Conservation (phyloP, 2,888 invertebrate species). For the Griposia aprilina region DNA sequence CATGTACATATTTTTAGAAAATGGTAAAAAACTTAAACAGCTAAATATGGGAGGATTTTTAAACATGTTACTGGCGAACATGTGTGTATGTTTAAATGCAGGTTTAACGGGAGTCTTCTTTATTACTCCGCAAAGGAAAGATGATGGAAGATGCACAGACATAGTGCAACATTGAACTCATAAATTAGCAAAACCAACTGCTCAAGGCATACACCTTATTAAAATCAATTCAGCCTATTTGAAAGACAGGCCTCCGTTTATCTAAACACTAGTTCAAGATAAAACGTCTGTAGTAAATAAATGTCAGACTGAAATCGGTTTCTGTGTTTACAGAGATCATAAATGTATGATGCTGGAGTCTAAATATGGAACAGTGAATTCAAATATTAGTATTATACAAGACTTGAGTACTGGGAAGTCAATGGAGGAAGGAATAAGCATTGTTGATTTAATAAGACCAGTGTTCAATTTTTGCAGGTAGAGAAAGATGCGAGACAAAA, state of each 20-base stretch:
- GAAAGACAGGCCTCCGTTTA: constrained; percentile 38
- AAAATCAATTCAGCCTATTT: constrained; percentile 19
- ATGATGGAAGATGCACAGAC: not conserved
- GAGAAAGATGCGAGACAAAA: not conserved
- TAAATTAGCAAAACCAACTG: constrained; percentile 19
- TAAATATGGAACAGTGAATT: constrained; percentile 55
- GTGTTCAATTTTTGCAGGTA: not conserved
- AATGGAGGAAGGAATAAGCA: not conserved
- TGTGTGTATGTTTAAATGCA: not conserved
- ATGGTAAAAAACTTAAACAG: not conserved
- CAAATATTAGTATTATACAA: constrained; percentile 53
- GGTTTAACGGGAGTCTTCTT: not conserved
- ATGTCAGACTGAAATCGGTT: constrained; percentile 42
- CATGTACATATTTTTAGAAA: too few species aligned
- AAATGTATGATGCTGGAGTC: constrained; percentile 45
- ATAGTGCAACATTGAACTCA: not conserved
- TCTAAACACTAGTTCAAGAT: constrained; percentile 32
- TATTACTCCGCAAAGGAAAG: not conserved
- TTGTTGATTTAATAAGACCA: not conserved
- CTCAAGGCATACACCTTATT: constrained; percentile 20
- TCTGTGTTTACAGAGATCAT: constrained; percentile 58
- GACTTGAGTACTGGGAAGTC: not conserved
- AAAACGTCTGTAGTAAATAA: constrained; percentile 44
- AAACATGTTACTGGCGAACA: not conserved
- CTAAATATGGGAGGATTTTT: not conserved